Base-by-base conservation (phyloP, 2,797 vertebrate genomes). In the Hybognathus amarus region DNA sequence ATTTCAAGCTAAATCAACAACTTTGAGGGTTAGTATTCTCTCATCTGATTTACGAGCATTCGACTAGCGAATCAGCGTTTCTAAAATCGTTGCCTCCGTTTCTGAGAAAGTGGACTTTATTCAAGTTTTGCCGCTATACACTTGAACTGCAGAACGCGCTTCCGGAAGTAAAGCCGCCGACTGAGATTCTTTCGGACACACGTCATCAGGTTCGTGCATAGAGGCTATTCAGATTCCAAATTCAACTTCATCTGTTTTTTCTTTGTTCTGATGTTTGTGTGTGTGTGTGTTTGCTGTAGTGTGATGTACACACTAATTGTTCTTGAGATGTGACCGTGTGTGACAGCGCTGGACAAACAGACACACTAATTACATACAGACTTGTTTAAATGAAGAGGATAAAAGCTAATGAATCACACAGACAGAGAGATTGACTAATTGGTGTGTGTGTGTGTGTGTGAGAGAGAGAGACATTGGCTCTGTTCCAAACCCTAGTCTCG, bases 401-500 rank as follows among this genome's bases (percentile, higher is more conserved):
- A 94, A 93, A 94, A 94, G 93, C 93, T 95, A 95, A 95, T 95
- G 94, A 95, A 93, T 95, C 88, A 88, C 89, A 85, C 91, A 85
- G 90, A 90, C 90, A 80, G 90, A 89, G 89, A 91, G 91, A 91
- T 89, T 87, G 91, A 84, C 90, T 94, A 95, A 95, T 94, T 93
- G 86, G 90, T 89, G 88, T 87, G 59, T 45, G 77, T 47, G 56
- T 86, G 90, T 90, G 88, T 87, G 54, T 5, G 45, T 3, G 47
- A 22, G 54, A n/a, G 36, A 24, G 56, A 9, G 6, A 54, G 52
- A 69, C 59, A 33, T 36, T 56, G 54, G 40, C 78, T 56, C 20
- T 15, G 42, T 50, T 47, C 64, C 63, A 79, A 50, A n/a, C n/a
- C 20, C 22, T 36, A 24, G 9, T 40, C 78, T 80, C n/a, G 2